Base-by-base conservation (phyloP, 30 jellyfish, hydroid and myxozoan genomes). In the Turritopsis rubra region DNA sequence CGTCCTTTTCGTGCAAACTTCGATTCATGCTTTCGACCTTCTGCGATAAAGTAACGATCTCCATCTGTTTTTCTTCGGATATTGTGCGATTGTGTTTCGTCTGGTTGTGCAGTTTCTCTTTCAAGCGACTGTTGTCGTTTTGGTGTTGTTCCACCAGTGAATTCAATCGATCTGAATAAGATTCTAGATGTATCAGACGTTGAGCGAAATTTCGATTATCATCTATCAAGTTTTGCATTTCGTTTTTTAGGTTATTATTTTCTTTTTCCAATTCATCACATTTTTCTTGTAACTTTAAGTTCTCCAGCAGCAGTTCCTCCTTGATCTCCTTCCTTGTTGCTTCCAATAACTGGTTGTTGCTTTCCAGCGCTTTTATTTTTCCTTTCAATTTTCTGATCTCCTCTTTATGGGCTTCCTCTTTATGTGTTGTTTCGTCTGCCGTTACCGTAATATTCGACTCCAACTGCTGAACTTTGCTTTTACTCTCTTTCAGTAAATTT, bases 141-240 rank as follows among this genome's bases (percentile, higher is more conserved):
- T 88, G 82, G 3, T 52, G 77, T 27, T 65, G 65, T 72, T 90
- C 97, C 54, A 85, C 76, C 74, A 88, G 86, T 52, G 75, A 79
- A 71, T 79, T 29, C 31, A 90, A 77, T 79, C 85, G 90, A 18
- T 90, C 97, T 18, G 89, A 73, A 30, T 84, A 86, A 29, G 91
- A 75, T 75, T 91, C 97, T 75, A 87, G 29, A 54, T 86, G 92
- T 24, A 91, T 30, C 1, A 91, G 88, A 13, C 97, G 88, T 29
- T 91, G 91, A 9, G 97, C 97, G 54, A 91, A 88, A 53, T 81
- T 86, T 66, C 86, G 86, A 85, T 91, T 91, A 72, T 91, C 97
- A 28, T 86, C 95, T 0, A 91, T 91, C 73, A 91, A 72, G 41
- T 88, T 70, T 71, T 91, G 86, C 82, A 91, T 31, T 29, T 91